Evolutionary conservation across 2,888 invertebrate genomes (phyloP).

Genomic region (Spicauda simplicius): DNA sequence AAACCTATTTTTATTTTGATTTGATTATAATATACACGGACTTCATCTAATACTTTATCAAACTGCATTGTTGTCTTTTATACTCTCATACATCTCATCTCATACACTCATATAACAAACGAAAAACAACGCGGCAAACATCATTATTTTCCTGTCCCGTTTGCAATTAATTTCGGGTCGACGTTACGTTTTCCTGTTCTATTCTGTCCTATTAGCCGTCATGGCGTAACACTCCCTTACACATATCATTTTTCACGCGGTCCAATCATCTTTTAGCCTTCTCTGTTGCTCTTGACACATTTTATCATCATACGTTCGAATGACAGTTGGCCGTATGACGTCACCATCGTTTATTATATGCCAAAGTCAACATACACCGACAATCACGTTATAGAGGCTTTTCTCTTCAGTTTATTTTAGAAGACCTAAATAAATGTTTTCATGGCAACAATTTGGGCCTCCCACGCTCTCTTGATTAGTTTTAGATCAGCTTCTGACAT

Average conservation of each 20-base stretch:
- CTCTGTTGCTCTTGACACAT: not conserved
- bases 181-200: not conserved
- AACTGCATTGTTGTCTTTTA: too few species aligned
- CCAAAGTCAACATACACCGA: too few species aligned
- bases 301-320: not conserved
- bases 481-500: too few species aligned
- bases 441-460: too few species aligned
- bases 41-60: too few species aligned
- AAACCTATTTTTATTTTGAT: too few species aligned
- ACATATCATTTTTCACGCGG: constrained; percentile 3
- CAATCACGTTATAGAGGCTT: too few species aligned
- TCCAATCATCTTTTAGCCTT: not conserved
- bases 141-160: not conserved
- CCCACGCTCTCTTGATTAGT: too few species aligned
- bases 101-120: not conserved
- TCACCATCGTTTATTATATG: not conserved
- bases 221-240: not conserved
- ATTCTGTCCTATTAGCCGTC: not conserved
- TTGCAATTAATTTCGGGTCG: constrained; percentile 5
- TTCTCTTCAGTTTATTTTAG: too few species aligned
- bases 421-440: too few species aligned
- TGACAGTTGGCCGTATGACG: not conserved
- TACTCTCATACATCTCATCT: too few species aligned
- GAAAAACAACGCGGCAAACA: not conserved
- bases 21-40: too few species aligned